Base-by-base conservation (phyloP, 2,113 vertebrate species). In the Hippocampus barbouri region DNA sequence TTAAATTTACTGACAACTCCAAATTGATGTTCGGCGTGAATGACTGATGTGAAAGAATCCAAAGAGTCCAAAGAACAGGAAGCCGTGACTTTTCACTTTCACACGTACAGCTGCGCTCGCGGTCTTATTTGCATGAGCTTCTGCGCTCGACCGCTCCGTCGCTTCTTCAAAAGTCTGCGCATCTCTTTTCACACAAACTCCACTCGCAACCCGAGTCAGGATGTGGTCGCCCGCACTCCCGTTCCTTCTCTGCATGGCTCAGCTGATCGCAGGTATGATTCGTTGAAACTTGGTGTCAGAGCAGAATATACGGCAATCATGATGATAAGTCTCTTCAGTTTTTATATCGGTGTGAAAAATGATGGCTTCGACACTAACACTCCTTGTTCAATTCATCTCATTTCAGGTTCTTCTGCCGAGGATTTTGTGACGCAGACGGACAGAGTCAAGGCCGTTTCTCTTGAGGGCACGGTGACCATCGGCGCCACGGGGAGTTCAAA, bases 351-450 rank as follows among this genome's bases (percentile, higher is more conserved):
- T 38, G 34, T 38, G 34, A 5, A 38, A 38, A 38, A 38, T 38
- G 34, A 38, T 51, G 18, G 4, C 10, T 45, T 45, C 3, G 43
- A 45, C 9, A 30, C 6, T 45, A 3, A 10, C 11, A 51, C 16
- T 51, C 18, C 1, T 21, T 49, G 72, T 18, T 49, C 14, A 16
- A 49, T 49, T 51, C 47, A 51, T 51, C 16, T 18, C 16, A 21
- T 73, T 82, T 79, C 77, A 85, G 79, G 66, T 40, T 72, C 77
- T 21, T 68, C 57, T 43, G 74, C 73, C 59, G 63, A 47, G 23
- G 41, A 64, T 0, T 75, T 77, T 66, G 40, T 87, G 69, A 87
- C 74, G 78, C 81, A 87, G 57, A 27, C 64, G 73, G 76, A 83
- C 25, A 8, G 62, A 83, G 12, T 15, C 64, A 84, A 77, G 79